Evolutionary conservation across 2,888 invertebrate genomes (phyloP), one percentile per base, ranked within the genome.

Genomic region (Cerastoderma edule): DNA sequence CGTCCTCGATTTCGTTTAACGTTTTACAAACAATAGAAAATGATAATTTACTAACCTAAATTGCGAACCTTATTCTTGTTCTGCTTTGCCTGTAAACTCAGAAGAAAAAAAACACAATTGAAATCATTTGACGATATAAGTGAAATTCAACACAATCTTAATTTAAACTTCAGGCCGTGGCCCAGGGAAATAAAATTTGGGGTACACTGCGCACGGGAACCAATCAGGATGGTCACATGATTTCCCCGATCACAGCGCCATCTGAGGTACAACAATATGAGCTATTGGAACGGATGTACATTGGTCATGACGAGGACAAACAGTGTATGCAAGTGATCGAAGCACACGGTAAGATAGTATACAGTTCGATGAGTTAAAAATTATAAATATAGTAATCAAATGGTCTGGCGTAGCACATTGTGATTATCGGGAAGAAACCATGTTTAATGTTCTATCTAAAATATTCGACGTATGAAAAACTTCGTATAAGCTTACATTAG

Each of bases 211-310:
- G 57, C 63, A 72, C 81, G 5, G 81, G 72, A 39, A 73, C 63
- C 16, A 82, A 82, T 63, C 82, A 83, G 63, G 79, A 83, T 53
- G 83, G 83, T 13, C 69, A 67, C 2, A 70, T 57, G n/a, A 56
- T 69, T 35, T 67, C 74, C 5, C 83, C 83, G 3, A 79, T 83
- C 8, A 83, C 77, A 24, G 77, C 79, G 24, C 83, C 83, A 5
- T 79, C 79, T 60, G 75, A 69, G 3, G 35, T 50, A 28, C 79
- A 79, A 56, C 83, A 83, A 46, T 30, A 57, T 22, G 66, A 60
- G 28, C 63, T 82, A 5, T 44, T 82, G 27, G 44, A 65, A 28
- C 70, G 68, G 24, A 60, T 82, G 0, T 78, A 82, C 63, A 39
- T 27, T 6, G 24, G 69, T 19, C 67, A 71, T 44, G 39, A 72